Percentiles rank a stretch among this genome's conserved stretches.
Conservation (phyloP, 2,797 vertebrate species). For the Sebastes vulpes region DNA sequence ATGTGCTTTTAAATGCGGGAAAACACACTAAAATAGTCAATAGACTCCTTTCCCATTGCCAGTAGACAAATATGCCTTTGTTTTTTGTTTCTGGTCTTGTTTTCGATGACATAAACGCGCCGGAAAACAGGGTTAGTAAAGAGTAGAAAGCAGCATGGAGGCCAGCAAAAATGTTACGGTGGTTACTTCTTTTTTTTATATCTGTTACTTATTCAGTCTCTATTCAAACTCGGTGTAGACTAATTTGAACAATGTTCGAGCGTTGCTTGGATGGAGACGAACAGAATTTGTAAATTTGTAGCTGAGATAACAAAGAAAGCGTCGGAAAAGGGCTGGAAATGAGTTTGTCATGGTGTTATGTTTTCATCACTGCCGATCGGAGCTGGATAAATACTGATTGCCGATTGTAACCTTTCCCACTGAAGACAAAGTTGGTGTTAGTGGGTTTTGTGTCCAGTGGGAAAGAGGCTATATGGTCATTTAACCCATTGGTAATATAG, state of each 20-base stretch:
- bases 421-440: background rate
- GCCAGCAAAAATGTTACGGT: background rate
- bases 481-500: too few species aligned
- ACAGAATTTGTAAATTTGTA: background rate
- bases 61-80: background rate
- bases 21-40: accelerated
- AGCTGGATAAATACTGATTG: background rate
- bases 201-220: background rate
- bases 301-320: background rate
- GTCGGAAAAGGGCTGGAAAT: background rate
- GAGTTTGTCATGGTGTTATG: background rate
- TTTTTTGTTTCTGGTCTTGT: background rate
- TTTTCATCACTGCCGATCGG: background rate
- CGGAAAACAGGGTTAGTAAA: background rate
- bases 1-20: too few species aligned
- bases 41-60: too few species aligned
- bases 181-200: background rate
- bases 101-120: background rate
- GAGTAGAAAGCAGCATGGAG: background rate
- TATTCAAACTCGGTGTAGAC: background rate
- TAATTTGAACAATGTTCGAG: accelerated
- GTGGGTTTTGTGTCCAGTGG: background rate
- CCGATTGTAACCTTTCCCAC: background rate
- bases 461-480: background rate
- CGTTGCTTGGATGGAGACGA: background rate